Conservation (phyloP, 2,888 invertebrate genomes). For the Andrena chrysosceles region DNA sequence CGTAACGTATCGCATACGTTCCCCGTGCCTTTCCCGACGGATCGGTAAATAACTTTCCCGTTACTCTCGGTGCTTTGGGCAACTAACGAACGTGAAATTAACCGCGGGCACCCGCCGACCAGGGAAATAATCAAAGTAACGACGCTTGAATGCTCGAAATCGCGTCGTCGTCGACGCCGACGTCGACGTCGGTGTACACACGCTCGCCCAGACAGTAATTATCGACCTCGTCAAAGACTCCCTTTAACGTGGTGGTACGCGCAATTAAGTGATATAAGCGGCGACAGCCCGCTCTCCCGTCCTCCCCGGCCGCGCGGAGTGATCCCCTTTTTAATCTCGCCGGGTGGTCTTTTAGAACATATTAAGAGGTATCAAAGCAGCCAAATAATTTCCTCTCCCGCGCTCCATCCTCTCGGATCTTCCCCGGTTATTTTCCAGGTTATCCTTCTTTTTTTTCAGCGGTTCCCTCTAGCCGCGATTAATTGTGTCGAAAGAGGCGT, state of each 20-base stretch:
- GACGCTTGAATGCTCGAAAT: conserved; percentile 58
- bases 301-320: neutral
- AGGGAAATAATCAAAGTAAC: conserved; percentile 65
- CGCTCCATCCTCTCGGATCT: too few species aligned
- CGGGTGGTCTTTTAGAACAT: conserved; percentile 4
- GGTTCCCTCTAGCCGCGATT: neutral
- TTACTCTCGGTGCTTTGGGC: conserved; percentile 56
- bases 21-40: conserved; percentile 24
- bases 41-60: conserved; percentile 60
- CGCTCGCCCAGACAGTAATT: conserved; percentile 57
- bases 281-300: conserved; percentile 3
- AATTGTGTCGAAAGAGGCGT: neutral
- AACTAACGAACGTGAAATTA: conserved; percentile 68
- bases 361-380: conserved; percentile 32
- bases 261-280: conserved; percentile 64
- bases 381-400: conserved; percentile 28
- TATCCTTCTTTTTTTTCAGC: neutral
- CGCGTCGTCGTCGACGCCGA: conserved; percentile 26
- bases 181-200: conserved; percentile 19
- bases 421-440: neutral
- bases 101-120: conserved; percentile 47
- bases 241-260: conserved; percentile 59
- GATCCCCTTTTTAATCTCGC: conserved; percentile 45
- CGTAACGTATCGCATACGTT: conserved; percentile 50
- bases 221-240: conserved; percentile 67